These are phyloP conservation scores for Caenorhabditis sp. DNA, from an alignment of 2,888 invertebrate genomes.

Conservation along the genomic window DNA sequence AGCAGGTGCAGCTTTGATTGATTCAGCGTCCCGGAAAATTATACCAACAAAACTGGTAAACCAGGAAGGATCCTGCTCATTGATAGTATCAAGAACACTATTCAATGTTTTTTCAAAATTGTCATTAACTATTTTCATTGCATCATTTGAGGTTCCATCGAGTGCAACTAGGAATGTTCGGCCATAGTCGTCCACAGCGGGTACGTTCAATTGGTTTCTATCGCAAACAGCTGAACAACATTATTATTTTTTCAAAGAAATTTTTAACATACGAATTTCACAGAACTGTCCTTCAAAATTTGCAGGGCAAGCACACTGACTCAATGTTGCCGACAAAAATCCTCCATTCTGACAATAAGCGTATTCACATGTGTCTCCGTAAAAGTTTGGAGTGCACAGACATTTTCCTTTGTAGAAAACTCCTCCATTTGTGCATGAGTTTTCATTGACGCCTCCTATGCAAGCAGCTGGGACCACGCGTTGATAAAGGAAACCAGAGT, in stretches of 20 bases:
- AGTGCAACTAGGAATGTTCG: conserved; percentile 70
- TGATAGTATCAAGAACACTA: conserved; percentile 26
- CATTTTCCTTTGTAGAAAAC: conserved; percentile 65
- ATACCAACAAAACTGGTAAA: conserved; percentile 71
- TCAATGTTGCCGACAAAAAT: conserved; percentile 43
- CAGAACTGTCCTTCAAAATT: conserved; percentile 69
- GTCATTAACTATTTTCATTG: conserved; percentile 61
- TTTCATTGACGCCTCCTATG: conserved; percentile 51
- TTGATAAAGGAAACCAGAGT: conserved; percentile 72
- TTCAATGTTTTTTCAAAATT: conserved; percentile 55
- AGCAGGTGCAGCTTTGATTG: conserved; percentile 17
- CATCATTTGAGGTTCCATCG: conserved; percentile 69
- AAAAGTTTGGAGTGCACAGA: conserved; percentile 69
- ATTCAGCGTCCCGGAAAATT: conserved; percentile 67
- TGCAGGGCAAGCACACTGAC: conserved; percentile 58
- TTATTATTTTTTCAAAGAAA: not conserved
- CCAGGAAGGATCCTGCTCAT: conserved; percentile 60
- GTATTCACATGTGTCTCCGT: conserved; percentile 66
- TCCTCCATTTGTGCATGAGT: conserved; percentile 75
- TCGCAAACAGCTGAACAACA: conserved; percentile 64
- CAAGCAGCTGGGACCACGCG: conserved; percentile 71
- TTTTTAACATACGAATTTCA: conserved; percentile 63
- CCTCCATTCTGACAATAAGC: conserved; percentile 69
- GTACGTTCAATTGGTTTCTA: conserved; percentile 56
- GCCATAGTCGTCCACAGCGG: conserved; percentile 42